Conservation (phyloP, 2,797 vertebrate genomes). For the Avahi laniger region DNA sequence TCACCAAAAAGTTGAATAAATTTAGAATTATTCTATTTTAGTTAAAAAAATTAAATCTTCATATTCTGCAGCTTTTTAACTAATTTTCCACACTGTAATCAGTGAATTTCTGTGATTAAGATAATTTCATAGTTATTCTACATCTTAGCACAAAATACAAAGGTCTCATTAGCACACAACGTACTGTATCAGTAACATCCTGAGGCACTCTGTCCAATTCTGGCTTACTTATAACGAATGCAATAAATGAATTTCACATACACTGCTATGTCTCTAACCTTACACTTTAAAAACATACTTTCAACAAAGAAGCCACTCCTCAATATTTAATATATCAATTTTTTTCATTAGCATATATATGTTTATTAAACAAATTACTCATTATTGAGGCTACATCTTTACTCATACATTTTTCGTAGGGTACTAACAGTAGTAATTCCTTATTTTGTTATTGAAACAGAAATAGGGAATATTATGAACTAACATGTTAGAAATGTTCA, state of each 20-base stretch:
- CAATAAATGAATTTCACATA: not conserved
- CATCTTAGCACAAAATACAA: not conserved
- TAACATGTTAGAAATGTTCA: not conserved
- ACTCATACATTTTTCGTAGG: not conserved
- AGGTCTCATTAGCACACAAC: not conserved
- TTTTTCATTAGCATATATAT: not conserved
- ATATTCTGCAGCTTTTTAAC: not conserved
- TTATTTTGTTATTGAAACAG: not conserved
- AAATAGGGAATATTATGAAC: not conserved
- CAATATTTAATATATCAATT: not conserved
- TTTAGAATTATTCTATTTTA: not conserved
- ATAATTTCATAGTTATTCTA: constrained; percentile 1
- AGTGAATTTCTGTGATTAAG: not conserved
- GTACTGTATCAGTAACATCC: not conserved
- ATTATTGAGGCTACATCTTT: not conserved
- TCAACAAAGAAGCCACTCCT: not conserved
- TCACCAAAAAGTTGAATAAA: not conserved
- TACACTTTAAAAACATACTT: not conserved
- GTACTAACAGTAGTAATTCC: not conserved
- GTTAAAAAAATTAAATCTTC: not conserved
- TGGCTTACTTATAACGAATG: not conserved
- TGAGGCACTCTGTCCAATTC: not conserved
- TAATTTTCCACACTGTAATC: not conserved
- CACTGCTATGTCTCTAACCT: not conserved
- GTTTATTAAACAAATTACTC: not conserved